A percentile compares a stretch with the other conserved stretches of the same genome.
Conservation (phyloP, 2,113 vertebrate genomes). For the Pelvicachromis taeniatus region DNA sequence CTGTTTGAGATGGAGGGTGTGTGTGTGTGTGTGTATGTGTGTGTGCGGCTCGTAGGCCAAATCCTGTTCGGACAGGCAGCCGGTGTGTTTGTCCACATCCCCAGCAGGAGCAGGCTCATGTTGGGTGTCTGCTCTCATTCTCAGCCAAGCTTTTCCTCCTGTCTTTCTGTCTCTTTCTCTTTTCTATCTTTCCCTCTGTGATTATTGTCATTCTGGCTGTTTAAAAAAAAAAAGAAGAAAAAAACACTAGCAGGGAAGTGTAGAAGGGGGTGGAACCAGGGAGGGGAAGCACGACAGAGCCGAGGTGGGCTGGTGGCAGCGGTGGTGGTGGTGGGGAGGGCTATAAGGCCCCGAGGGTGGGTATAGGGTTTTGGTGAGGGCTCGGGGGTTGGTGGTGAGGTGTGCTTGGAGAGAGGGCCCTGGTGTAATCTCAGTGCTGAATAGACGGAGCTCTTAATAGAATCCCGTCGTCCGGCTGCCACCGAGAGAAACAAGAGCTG, state of each 20-base stretch:
- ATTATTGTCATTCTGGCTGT: slow-evolving; percentile 49
- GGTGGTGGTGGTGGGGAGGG: not conserved
- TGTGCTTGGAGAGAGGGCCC: slow-evolving; percentile 61
- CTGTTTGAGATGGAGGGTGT: slow-evolving; percentile 8
- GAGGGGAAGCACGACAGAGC: not conserved
- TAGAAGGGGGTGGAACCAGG: not conserved
- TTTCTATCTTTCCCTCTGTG: slow-evolving; percentile 27
- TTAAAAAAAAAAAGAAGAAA: slow-evolving; percentile 1
- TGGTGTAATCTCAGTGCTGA: slow-evolving; percentile 81
- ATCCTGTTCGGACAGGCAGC: slow-evolving; percentile 3
- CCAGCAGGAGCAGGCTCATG: slow-evolving; percentile 28
- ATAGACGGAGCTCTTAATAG: slow-evolving; percentile 83
- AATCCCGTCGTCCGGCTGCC: slow-evolving; percentile 88
- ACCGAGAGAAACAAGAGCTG: slow-evolving; percentile 86
- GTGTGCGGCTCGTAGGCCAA: slow-evolving; percentile 12
- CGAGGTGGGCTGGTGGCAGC: not conserved
- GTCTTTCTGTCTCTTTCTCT: slow-evolving; percentile 35
- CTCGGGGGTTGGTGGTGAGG: slow-evolving; percentile 54
- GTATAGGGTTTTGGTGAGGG: slow-evolving; percentile 47
- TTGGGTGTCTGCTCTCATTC: slow-evolving; percentile 51
- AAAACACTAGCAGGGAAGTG: slow-evolving; percentile 34
- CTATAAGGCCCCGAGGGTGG: slow-evolving; percentile 46
- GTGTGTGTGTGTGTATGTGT: not conserved
- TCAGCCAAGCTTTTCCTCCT: slow-evolving; percentile 5
- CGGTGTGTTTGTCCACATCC: slow-evolving; percentile 30